Base-by-base conservation (phyloP, 1,140 invertebrate genomes). In the Pygmarrhopalites habei region DNA sequence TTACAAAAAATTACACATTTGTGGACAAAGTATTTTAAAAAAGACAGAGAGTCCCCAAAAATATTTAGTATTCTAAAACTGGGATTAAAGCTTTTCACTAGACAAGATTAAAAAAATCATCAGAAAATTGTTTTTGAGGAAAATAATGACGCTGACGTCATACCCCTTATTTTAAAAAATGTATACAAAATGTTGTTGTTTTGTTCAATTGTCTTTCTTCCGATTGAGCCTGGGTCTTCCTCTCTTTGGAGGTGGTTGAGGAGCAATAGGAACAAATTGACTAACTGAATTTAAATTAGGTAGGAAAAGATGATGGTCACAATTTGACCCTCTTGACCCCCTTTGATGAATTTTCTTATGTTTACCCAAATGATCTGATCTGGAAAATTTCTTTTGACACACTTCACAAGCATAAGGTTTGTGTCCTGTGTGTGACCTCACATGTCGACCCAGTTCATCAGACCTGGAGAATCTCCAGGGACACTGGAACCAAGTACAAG, bases 401-500 rank as follows among this genome's bases (percentile, higher is more conserved):
- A 90, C 82, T 26, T 82, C 78, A 73, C 91, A 95, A 12, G 85
- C 82, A 74, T 94, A 94, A 0, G 92, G 91, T 74, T 94, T 91
- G 1, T 89, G 77, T 1, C 89, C 89, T 0, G 86, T 88, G 74
- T 91, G 89, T 32, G 87, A 90, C 58, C 88, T 78, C 49, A 84
- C 81, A 71, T 91, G 88, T 44, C 90, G 78, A 0, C 64, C 64
- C 35, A 97, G 77, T 75, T 97, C 93, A 73, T 97, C 94, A 0
- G 92, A 95, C 43, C 93, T 79, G 2, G 91, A 94, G 78, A 98
- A 97, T 62, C 86, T 82, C 93, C 93, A 97, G 10, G 82, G 83
- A 75, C 94, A 98, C 17, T 86, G 88, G 1, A 84, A 79, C 93
- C 93, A 97, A 47, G 86, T n/a, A n/a, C n/a, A n/a, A n/a, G n/a